A percentile compares a stretch with the other conserved stretches of the same genome.
Conservation (phyloP, 2,797 vertebrate genomes). For the Xerus rutilus region DNA sequence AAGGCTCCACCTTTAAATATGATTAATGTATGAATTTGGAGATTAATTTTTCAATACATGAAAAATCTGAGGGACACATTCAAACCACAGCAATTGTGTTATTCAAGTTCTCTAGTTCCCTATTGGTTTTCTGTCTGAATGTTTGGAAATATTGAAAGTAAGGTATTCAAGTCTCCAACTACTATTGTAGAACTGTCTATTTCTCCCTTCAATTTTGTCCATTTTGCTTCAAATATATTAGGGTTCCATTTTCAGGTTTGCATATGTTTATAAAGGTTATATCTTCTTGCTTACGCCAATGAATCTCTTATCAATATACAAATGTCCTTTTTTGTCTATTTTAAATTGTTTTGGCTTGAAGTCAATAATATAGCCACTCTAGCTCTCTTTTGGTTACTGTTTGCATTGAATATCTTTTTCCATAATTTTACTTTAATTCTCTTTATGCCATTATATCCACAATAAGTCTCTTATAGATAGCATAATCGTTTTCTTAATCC, state of each 20-base stretch:
- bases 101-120: neutral
- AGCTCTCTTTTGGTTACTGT: neutral
- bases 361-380: neutral
- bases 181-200: neutral
- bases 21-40: neutral
- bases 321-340: neutral
- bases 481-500: neutral
- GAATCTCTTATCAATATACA: neutral
- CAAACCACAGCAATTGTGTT: too few relatives aligned
- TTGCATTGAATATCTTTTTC: neutral
- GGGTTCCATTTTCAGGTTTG: neutral
- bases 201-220: neutral
- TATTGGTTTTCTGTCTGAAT: neutral
- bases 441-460: constrained; percentile 37
- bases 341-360: neutral
- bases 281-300: neutral
- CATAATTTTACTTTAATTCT: constrained; percentile 4
- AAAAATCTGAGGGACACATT: too few relatives aligned
- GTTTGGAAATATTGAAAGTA: neutral
- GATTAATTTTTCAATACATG: neutral
- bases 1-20: neutral
- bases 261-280: neutral
- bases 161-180: too few relatives aligned
- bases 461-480: neutral
- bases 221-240: constrained; percentile 21